Conservation (phyloP, 2,888 invertebrate species). For the Mythimna pallens region DNA sequence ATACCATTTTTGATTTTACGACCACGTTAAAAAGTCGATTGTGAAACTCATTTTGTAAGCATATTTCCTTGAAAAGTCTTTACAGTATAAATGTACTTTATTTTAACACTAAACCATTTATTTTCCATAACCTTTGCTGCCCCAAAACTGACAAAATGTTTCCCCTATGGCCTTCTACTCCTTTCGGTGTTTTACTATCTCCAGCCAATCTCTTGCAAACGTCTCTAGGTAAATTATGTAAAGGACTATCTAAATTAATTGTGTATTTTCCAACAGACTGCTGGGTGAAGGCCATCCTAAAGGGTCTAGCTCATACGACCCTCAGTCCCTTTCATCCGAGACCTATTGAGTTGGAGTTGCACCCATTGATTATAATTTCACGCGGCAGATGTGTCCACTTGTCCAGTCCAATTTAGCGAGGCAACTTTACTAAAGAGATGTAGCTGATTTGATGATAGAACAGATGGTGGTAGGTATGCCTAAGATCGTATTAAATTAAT, state of each 20-base stretch:
- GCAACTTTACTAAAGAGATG: no score
- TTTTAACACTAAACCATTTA: neutral
- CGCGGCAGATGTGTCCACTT: neutral
- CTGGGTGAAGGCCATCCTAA: neutral
- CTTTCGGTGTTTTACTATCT: no score
- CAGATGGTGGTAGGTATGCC: neutral
- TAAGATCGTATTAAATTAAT: neutral
- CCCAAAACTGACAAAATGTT: no score
- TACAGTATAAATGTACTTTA: neutral
- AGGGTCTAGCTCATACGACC: no score
- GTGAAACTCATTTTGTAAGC: conserved; percentile 31
- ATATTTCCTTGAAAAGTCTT: conserved; percentile 14
- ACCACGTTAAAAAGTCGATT: conserved; percentile 15
- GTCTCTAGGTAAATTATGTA: no score
- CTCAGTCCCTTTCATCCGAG: no score
- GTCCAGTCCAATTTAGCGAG: neutral
- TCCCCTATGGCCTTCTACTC: no score
- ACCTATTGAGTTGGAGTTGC: no score
- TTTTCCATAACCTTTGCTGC: no score
- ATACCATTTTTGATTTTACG: conserved; percentile 28
- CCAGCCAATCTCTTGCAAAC: no score
- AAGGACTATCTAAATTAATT: no score
- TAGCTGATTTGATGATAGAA: neutral
- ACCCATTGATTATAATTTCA: no score
- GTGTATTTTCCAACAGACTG: neutral